Conservation (phyloP, 1,140 invertebrate genomes). For the Drosophila kepulauana region DNA sequence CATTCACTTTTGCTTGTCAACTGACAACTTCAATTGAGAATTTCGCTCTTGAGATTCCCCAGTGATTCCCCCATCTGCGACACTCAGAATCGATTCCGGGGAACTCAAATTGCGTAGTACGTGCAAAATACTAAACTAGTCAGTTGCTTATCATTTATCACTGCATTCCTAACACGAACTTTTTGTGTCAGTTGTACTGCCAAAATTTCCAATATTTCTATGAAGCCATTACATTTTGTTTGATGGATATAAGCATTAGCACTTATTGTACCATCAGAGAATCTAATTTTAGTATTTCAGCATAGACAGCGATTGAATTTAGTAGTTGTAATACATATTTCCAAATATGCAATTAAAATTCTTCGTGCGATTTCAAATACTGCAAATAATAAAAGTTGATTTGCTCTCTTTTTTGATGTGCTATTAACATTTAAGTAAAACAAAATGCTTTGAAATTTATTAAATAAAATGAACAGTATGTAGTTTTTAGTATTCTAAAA, state of each 20-base stretch:
- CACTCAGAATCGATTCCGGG: constrained; percentile 25
- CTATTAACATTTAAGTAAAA: too few relatives aligned
- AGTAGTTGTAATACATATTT: background rate
- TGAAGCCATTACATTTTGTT: too few relatives aligned
- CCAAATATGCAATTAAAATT: constrained; percentile 4
- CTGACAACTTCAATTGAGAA: constrained; percentile 63
- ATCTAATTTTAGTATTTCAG: background rate
- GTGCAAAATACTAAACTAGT: constrained; percentile 7
- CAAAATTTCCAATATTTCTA: background rate
- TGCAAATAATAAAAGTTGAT: background rate
- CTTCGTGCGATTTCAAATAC: background rate
- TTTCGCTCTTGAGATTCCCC: constrained; percentile 45
- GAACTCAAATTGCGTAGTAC: background rate
- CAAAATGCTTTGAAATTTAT: too few relatives aligned
- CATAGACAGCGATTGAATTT: background rate
- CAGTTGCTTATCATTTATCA: constrained; percentile 5
- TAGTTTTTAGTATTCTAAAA: too few relatives aligned
- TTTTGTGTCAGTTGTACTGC: background rate
- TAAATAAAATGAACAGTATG: too few relatives aligned
- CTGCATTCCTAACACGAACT: background rate
- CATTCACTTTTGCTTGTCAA: constrained; percentile 43
- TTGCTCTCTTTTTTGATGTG: too few relatives aligned
- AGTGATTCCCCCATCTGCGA: constrained; percentile 26
- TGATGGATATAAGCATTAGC: too few relatives aligned
- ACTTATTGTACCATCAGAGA: background rate